A percentile compares a stretch with the other conserved stretches of the same genome.
Evolutionary conservation across 2,797 vertebrate species (phyloP).

Genomic region (Anguilla marmorata): DNA sequence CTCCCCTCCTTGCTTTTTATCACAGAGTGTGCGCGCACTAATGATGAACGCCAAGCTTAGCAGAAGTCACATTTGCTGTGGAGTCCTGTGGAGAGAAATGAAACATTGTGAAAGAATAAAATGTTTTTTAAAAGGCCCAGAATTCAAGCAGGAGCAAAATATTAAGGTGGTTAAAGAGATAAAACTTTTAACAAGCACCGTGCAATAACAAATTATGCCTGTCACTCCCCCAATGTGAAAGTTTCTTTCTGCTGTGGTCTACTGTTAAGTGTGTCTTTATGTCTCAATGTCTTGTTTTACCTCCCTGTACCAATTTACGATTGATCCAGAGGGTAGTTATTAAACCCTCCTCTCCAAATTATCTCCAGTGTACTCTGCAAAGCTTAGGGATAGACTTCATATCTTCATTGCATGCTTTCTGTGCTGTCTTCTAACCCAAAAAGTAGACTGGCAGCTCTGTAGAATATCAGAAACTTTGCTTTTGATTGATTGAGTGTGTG

Average conservation of each 20-base stretch:
- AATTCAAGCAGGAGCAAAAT: constrained; percentile 27
- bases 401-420: constrained; percentile 14
- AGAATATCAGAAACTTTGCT: not conserved
- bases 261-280: constrained; percentile 72
- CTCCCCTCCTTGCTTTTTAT: constrained; percentile 26
- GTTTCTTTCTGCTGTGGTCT: constrained; percentile 56
- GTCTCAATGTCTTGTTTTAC: constrained; percentile 72
- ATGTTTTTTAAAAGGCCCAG: constrained; percentile 13
- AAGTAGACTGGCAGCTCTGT: not conserved
- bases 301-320: constrained; percentile 69
- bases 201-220: constrained; percentile 64
- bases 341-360: constrained; percentile 67
- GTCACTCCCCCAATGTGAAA: constrained; percentile 61
- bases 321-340: constrained; percentile 74
- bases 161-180: constrained; percentile 48
- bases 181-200: constrained; percentile 75
- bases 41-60: constrained; percentile 47
- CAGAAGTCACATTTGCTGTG: constrained; percentile 46
- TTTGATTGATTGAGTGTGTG: not conserved
- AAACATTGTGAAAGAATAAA: constrained; percentile 44
- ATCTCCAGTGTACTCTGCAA: constrained; percentile 65
- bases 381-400: constrained; percentile 62
- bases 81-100: constrained; percentile 53
- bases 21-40: constrained; percentile 44
- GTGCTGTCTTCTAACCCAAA: not conserved